phyloP scores from a whole-genome alignment of 2,113 vertebrate species.

The Hydrochoerus hydrochaeris region DNA sequence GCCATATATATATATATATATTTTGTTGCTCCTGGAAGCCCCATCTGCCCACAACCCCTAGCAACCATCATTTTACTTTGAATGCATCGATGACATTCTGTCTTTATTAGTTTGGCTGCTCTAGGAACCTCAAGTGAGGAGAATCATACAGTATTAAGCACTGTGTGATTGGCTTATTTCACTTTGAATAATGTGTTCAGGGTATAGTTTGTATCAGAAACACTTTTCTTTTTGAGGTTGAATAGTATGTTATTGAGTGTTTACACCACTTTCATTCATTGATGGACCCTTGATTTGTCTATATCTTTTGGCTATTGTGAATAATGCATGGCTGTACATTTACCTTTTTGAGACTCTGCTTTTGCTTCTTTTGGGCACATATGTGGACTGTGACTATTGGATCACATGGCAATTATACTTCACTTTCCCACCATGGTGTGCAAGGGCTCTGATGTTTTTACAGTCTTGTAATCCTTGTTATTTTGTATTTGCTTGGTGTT shows the following conservation, averaged over 20 bases:
- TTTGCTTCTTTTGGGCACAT: not conserved
- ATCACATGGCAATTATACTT: not conserved
- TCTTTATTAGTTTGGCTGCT: not conserved
- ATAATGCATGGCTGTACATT: not conserved
- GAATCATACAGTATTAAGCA: not conserved
- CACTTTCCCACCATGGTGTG: not conserved
- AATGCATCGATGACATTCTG: not conserved
- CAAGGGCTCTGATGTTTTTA: not conserved
- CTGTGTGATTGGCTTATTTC: not conserved
- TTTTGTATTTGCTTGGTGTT: slow-evolving; percentile 3
- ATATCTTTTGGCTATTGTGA: not conserved
- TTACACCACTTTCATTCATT: not conserved
- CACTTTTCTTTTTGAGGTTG: not conserved
- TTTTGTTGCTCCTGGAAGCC: not conserved
- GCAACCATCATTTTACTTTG: not conserved
- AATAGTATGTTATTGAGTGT: not conserved
- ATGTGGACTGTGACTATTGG: not conserved
- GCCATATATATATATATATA: not conserved
- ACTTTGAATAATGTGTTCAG: not conserved
- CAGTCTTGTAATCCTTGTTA: not conserved
- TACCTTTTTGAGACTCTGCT: not conserved
- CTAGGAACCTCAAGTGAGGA: not conserved
- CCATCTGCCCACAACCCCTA: not conserved
- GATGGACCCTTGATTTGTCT: not conserved
- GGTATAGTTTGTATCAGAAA: not conserved